phyloP scores from a whole-genome alignment of 2,113 vertebrate species.

The Eretmochelys imbricata region DNA sequence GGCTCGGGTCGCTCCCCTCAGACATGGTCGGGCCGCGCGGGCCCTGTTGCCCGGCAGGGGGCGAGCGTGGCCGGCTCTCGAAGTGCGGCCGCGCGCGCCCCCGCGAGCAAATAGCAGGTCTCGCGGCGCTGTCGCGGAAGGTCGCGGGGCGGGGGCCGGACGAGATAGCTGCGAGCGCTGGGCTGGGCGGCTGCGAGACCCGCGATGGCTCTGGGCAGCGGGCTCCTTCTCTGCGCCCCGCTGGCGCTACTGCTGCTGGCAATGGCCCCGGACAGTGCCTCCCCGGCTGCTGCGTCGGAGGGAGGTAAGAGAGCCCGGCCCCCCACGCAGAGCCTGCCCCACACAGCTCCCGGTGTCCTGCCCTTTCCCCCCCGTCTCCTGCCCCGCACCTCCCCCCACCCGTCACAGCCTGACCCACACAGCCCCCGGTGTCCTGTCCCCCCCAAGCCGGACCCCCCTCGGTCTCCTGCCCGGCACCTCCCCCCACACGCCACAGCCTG shows the following conservation, averaged over 20 bases:
- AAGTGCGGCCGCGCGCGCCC: neutral
- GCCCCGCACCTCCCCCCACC: too few relatives aligned
- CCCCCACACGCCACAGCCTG: too few relatives aligned
- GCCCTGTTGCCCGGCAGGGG: neutral
- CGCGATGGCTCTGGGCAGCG: neutral
- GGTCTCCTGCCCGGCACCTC: too few relatives aligned
- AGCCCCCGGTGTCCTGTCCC: neutral
- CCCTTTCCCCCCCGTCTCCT: too few relatives aligned
- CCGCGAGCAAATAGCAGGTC: neutral
- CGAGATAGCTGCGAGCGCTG: neutral
- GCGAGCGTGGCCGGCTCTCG: neutral
- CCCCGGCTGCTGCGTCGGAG: neutral
- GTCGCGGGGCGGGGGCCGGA: neutral
- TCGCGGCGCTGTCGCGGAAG: neutral
- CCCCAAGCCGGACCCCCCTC: neutral
- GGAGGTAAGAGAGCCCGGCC: neutral
- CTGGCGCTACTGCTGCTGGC: neutral
- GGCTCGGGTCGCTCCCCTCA: too few relatives aligned
- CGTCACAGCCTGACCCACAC: neutral
- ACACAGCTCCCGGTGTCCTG: neutral
- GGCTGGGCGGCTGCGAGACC: too few relatives aligned
- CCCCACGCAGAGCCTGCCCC: too few relatives aligned
- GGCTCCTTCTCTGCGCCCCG: neutral
- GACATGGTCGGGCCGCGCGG: neutral
- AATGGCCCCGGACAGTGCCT: neutral